phyloP scores from a whole-genome alignment of 1,140 invertebrate genomes.

The Trialeurodes vaporariorum region DNA sequence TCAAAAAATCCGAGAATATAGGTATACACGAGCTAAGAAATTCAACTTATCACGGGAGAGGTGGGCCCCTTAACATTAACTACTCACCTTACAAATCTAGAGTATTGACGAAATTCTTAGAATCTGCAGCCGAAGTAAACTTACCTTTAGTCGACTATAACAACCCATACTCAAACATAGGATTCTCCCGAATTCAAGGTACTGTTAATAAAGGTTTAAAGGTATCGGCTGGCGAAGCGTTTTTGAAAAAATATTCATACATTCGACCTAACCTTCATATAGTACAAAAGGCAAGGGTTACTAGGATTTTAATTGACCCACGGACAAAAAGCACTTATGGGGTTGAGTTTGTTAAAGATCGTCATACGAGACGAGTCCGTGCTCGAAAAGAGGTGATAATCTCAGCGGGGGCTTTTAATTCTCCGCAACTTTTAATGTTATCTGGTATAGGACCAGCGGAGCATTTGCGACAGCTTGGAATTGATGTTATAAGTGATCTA shows the following conservation, averaged over 20 bases:
- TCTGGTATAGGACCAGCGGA: constrained; percentile 51
- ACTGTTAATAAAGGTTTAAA: constrained; percentile 39
- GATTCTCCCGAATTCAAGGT: constrained; percentile 32
- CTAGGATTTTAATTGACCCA: constrained; percentile 57
- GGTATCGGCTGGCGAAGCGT: constrained; percentile 43
- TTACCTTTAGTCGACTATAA: constrained; percentile 50
- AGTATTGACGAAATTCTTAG: constrained; percentile 46
- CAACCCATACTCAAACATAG: constrained; percentile 44
- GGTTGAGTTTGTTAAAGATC: constrained; percentile 43
- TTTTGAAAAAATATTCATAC: constrained; percentile 39
- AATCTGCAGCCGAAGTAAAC: constrained; percentile 46
- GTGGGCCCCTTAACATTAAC: constrained; percentile 41
- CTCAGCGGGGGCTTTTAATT: constrained; percentile 45
- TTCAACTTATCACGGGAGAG: constrained; percentile 41
- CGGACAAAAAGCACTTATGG: constrained; percentile 47
- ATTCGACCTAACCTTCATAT: constrained; percentile 51
- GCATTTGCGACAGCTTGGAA: constrained; percentile 38
- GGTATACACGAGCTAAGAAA: constrained; percentile 37
- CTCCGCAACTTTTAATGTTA: constrained; percentile 49
- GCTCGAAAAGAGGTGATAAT: constrained; percentile 47
- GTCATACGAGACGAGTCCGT: constrained; percentile 29
- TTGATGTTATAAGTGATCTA: constrained; percentile 46
- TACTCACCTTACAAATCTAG: constrained; percentile 37
- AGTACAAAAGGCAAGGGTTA: constrained; percentile 40
- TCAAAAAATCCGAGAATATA: constrained; percentile 45